These are phyloP conservation scores for Orius insidiosus DNA, from an alignment of 1,140 invertebrate genomes.

Conservation along the genomic window DNA sequence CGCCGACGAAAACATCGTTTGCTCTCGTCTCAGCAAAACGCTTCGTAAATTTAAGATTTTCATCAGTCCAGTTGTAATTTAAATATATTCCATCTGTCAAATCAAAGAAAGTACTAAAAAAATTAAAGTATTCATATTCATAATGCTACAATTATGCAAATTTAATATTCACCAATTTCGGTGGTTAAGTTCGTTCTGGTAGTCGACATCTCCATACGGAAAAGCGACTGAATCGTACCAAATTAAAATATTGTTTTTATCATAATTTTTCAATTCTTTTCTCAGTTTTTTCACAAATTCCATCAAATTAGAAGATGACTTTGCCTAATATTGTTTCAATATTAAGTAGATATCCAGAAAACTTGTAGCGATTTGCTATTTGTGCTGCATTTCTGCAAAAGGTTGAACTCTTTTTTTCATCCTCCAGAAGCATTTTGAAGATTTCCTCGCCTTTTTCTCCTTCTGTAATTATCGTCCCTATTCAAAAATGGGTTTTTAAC, in stretches of 20 bases:
- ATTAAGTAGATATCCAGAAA: slow-evolving; percentile 94
- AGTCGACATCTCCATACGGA: slow-evolving; percentile 49
- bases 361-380: slow-evolving; percentile 54
- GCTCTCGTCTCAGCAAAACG: slow-evolving; percentile 31
- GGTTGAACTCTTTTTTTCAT: slow-evolving; percentile 32
- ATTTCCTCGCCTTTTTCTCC: slow-evolving; percentile 42
- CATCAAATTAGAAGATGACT: slow-evolving; percentile 27
- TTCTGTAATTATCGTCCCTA: slow-evolving; percentile 88
- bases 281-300: slow-evolving; percentile 19
- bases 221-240: slow-evolving; percentile 91
- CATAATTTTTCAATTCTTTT: slow-evolving; percentile 9
- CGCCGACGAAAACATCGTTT: slow-evolving; percentile 72
- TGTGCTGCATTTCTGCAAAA: slow-evolving; percentile 50
- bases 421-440: slow-evolving; percentile 49
- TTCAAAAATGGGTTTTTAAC: slow-evolving; percentile 5
- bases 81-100: slow-evolving; percentile 83
- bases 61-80: slow-evolving; percentile 80
- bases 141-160: too few species aligned
- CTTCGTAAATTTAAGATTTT: slow-evolving; percentile 35
- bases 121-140: slow-evolving; percentile 26
- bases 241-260: slow-evolving; percentile 37
- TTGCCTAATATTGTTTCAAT: slow-evolving; percentile 66
- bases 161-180: too few species aligned
- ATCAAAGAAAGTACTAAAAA: slow-evolving; percentile 63
- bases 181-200: slow-evolving; percentile 85